Base-by-base conservation (phyloP, 2,113 vertebrate genomes). In the Takifugu flavidus region DNA sequence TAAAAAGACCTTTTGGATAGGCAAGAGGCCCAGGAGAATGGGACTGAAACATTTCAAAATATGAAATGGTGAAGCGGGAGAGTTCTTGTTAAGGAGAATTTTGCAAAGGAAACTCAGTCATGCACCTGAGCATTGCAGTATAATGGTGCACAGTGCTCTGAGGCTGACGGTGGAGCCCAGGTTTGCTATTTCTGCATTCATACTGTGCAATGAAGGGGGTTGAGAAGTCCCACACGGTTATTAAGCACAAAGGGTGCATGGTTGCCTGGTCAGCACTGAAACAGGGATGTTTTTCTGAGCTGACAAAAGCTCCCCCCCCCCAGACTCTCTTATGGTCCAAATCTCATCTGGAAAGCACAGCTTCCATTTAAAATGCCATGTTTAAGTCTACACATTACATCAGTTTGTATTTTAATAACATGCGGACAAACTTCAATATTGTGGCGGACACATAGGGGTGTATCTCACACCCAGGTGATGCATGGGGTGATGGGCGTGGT, bases 341-440 rank as follows among this genome's bases (percentile, higher is more conserved):
- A 87, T 86, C 83, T 91, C 89, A 91, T 92, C 88, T 92, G 89
- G 86, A 78, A 78, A 79, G 83, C 83, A 77, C 87, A 89, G 89
- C 90, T 91, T 92, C 89, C 90, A 91, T 89, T 92, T 86, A 80
- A 87, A 90, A 91, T 89, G 86, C 90, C 90, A 90, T 82, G 82
- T 91, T 87, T 86, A 84, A 78, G 90, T 90, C 86, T 87, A 82
- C 89, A 87, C 89, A 91, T 92, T 91, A 91, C 87, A 91, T 92
- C 88, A 92, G 92, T 91, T 92, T 92, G 91, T 89, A 88, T 85
- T 91, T 20, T 92, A 92, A 92, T 92, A 89, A 88, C 86, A 92
- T 89, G 91, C 91, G 92, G 91, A 92, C 91, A 90, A 92, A 92
- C 89, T 91, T 92, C 92, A 83, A 92, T 91, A 90, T 90, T 65